phyloP scores from a whole-genome alignment of 2,797 vertebrate genomes.

The Gastrophryne carolinensis region DNA sequence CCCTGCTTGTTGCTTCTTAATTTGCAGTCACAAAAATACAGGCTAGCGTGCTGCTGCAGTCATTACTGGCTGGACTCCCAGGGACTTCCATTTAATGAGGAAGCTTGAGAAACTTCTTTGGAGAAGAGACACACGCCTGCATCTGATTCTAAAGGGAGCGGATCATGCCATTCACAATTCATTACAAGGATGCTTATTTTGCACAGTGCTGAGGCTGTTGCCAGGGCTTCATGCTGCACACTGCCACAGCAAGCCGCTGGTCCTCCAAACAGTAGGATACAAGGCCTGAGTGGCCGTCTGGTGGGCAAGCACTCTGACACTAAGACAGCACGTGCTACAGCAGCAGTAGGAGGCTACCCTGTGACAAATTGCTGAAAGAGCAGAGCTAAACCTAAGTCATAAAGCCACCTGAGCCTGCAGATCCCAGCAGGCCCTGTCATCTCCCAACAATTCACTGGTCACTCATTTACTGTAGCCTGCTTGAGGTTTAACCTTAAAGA shows the following conservation, averaged over 20 bases:
- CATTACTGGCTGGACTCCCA: conserved; percentile 69
- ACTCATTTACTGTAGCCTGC: conserved; percentile 58
- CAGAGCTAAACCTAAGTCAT: conserved; percentile 78
- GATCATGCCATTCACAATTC: conserved; percentile 77
- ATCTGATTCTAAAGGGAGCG: conserved; percentile 70
- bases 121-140: conserved; percentile 63
- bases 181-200: conserved; percentile 78
- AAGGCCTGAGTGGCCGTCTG: conserved; percentile 80
- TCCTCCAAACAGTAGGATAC: conserved; percentile 73
- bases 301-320: conserved; percentile 72
- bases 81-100: conserved; percentile 76
- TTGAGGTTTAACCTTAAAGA: conserved; percentile 56
- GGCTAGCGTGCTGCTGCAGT: conserved; percentile 43
- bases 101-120: conserved; percentile 75
- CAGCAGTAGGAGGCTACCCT: conserved; percentile 84
- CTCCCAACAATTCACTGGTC: conserved; percentile 62
- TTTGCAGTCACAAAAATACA: conserved; percentile 3
- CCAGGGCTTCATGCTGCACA: conserved; percentile 63
- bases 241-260: conserved; percentile 78
- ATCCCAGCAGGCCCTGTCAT: conserved; percentile 58
- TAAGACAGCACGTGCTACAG: conserved; percentile 92
- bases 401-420: conserved; percentile 90
- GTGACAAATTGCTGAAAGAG: conserved; percentile 96
- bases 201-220: conserved; percentile 74
- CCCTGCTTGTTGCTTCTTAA: background rate